Percentiles rank a stretch among this genome's conserved stretches.
Conservation (phyloP, 2,888 invertebrate species). For the Eristalis arbustorum region DNA sequence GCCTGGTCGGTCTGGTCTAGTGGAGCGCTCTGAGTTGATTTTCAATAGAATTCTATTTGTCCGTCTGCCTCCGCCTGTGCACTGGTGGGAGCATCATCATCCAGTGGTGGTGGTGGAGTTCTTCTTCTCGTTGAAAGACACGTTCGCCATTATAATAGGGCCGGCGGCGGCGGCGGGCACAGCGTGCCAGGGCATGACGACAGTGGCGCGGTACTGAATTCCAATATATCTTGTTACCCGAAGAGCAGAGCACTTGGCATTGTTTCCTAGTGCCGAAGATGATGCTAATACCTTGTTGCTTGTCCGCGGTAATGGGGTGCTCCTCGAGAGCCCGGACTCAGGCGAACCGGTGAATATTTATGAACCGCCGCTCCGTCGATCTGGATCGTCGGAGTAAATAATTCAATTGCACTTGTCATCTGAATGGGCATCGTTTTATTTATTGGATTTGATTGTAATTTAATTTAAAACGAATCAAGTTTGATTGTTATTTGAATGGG, state of each 20-base stretch:
- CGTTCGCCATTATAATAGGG: constrained; percentile 62
- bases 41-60: constrained; percentile 49
- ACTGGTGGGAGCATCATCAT: background rate
- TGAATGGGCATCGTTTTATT: constrained; percentile 66
- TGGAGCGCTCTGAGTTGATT: constrained; percentile 53
- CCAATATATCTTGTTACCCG: constrained; percentile 48
- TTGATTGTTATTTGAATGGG: constrained; percentile 64
- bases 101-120: background rate
- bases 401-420: constrained; percentile 73
- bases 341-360: constrained; percentile 66
- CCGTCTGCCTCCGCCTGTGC: background rate
- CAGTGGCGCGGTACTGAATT: constrained; percentile 32
- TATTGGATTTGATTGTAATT: constrained; percentile 71
- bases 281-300: constrained; percentile 67
- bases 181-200: background rate
- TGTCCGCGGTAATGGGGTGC: constrained; percentile 34
- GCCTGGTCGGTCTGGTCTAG: constrained; percentile 33
- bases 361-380: constrained; percentile 58
- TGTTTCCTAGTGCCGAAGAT: constrained; percentile 65
- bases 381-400: constrained; percentile 72
- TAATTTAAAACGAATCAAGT: constrained; percentile 70
- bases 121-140: constrained; percentile 33
- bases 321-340: background rate
- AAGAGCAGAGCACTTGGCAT: constrained; percentile 40
- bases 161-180: background rate